Evolutionary conservation across 2,888 invertebrate species (phyloP).

Genomic region (Hirtodrosophila confusa): DNA sequence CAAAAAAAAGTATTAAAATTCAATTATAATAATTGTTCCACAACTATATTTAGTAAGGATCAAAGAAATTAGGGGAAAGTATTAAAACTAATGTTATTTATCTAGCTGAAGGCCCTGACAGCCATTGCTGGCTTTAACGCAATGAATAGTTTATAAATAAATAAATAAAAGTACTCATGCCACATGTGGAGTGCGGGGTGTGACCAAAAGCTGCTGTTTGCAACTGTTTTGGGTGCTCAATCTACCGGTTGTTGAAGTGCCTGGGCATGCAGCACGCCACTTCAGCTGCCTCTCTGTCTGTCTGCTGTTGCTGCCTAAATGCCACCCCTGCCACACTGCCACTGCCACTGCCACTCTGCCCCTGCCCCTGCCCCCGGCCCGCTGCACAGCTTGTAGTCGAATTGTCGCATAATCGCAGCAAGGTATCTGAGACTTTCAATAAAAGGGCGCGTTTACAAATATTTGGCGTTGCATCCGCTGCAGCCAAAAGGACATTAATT

Average conservation of each 20-base stretch:
- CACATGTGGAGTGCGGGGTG: conserved; percentile 17
- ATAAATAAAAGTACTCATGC: too few relatives aligned
- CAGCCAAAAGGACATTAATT: conserved; percentile 66
- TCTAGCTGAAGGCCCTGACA: too few relatives aligned
- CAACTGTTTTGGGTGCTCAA: conserved; percentile 18
- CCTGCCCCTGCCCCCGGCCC: conserved; percentile 1
- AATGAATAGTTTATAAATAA: too few relatives aligned
- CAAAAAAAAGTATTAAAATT: too few relatives aligned
- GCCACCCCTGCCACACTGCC: conserved; percentile 12
- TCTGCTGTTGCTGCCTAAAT: conserved; percentile 1
- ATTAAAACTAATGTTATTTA: too few relatives aligned
- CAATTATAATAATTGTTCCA: too few relatives aligned
- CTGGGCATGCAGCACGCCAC: conserved; percentile 52
- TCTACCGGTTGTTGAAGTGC: conserved; percentile 32
- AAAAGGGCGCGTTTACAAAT: conserved; percentile 79
- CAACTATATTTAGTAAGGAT: too few relatives aligned
- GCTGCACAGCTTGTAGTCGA: conserved; percentile 47
- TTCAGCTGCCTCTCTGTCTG: conserved; percentile 45
- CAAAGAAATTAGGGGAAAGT: too few relatives aligned
- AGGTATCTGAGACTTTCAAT: conserved; percentile 46
- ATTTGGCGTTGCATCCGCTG: conserved; percentile 74
- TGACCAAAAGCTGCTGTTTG: conserved; percentile 36
- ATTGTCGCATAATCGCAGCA: conserved; percentile 49
- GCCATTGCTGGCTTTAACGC: too few relatives aligned
- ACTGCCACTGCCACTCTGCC: not conserved